Evolutionary conservation across 2,113 vertebrate genomes (phyloP).

Genomic region (Gallinago jamesoni): DNA sequence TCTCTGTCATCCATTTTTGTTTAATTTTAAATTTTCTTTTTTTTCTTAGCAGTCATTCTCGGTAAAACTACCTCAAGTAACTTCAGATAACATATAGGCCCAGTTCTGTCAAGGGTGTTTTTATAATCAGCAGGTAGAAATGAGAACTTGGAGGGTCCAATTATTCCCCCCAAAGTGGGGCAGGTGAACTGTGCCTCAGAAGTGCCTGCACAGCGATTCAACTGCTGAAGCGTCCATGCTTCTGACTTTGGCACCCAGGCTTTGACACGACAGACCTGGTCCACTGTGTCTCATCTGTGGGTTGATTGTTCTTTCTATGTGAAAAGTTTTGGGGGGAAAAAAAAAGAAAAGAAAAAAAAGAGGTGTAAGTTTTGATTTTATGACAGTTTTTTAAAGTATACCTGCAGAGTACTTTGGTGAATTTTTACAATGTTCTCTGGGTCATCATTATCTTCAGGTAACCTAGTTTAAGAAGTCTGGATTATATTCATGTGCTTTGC

Average conservation of each 20-base stretch:
- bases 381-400: not conserved
- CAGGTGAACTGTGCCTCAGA: not conserved
- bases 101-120: not conserved
- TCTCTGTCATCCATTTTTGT: not conserved
- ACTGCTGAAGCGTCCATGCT: rapidly evolving
- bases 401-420: not conserved
- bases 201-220: not conserved
- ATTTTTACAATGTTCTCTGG: not conserved
- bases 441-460: not conserved
- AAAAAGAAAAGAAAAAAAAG: not conserved
- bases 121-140: not conserved
- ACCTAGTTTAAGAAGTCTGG: not conserved
- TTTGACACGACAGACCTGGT: not conserved
- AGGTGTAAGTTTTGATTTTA: not conserved
- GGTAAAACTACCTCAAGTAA: not conserved
- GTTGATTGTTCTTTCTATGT: not conserved
- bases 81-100: not conserved
- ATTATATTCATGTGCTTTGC: not conserved
- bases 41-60: not conserved
- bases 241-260: not conserved
- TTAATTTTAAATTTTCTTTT: not conserved
- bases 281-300: not conserved
- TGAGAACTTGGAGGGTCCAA: not conserved
- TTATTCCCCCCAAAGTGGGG: not conserved
- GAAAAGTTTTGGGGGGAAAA: not conserved